phyloP scores from a whole-genome alignment of 2,113 vertebrate genomes.

The Lanius collurio region DNA sequence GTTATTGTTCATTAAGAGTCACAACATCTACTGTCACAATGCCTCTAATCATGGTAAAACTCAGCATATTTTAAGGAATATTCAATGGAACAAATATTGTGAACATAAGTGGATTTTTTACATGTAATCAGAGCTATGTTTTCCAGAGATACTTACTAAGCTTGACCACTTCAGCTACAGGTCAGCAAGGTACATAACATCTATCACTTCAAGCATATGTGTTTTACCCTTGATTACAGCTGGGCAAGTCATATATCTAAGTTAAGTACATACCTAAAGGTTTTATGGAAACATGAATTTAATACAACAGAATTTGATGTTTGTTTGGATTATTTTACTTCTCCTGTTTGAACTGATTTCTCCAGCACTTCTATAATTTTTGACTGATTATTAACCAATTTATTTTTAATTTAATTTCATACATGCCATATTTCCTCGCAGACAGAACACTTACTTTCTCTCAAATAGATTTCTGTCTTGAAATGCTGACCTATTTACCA shows the following conservation, averaged over 20 bases:
- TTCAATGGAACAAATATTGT: neutral
- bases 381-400: constrained; percentile 36
- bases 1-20: neutral
- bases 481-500: constrained; percentile 46
- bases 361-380: constrained; percentile 6
- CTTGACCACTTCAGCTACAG: neutral
- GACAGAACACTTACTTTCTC: constrained; percentile 10
- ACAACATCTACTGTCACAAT: neutral
- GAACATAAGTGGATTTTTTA: neutral
- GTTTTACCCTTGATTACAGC: neutral
- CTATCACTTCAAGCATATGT: neutral
- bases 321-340: neutral
- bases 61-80: neutral
- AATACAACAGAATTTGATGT: neutral
- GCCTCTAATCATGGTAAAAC: neutral
- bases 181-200: neutral
- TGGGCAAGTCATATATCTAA: neutral
- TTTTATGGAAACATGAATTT: constrained; percentile 3
- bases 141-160: neutral
- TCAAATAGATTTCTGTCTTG: constrained; percentile 14
- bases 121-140: neutral
- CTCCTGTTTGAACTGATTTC: neutral
- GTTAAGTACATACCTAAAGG: neutral
- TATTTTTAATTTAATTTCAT: constrained; percentile 50
- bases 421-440: neutral